phyloP scores from a whole-genome alignment of 2,888 invertebrate genomes.

The Drosophila neoperkinsi region DNA sequence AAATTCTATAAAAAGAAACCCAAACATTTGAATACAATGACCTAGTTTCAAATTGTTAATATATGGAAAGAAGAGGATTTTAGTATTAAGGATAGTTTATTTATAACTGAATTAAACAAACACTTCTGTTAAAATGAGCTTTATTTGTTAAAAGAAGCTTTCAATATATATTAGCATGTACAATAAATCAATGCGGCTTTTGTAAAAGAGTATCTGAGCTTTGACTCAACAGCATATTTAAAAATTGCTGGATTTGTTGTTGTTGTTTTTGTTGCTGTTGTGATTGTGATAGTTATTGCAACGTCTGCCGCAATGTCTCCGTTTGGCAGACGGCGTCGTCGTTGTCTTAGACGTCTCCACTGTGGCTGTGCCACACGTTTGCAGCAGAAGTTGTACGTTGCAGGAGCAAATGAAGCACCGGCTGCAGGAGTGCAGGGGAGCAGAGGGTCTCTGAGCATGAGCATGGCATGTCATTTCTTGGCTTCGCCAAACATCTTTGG shows the following conservation, averaged over 20 bases:
- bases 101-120: background rate
- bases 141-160: background rate
- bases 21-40: background rate
- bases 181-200: constrained; percentile 1
- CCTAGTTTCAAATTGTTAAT: background rate
- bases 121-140: background rate
- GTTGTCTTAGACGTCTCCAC: constrained; percentile 36
- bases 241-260: constrained; percentile 36
- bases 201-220: constrained; percentile 45
- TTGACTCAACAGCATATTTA: constrained; percentile 15
- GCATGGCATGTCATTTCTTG: constrained; percentile 77
- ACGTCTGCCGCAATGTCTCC: constrained; percentile 78
- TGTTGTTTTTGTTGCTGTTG: constrained; percentile 10
- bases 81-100: background rate
- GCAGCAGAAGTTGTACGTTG: constrained; percentile 8
- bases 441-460: constrained; percentile 60
- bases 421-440: constrained; percentile 23
- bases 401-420: constrained; percentile 13
- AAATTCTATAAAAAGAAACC: background rate
- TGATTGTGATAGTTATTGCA: constrained; percentile 68
- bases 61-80: background rate
- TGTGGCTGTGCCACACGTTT: constrained; percentile 49
- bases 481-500: constrained; percentile 75
- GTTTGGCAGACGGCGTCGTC: constrained; percentile 58
- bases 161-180: background rate